A percentile compares a stretch with the other conserved stretches of the same genome.
These are phyloP conservation scores for Poecilia gillii DNA, from an alignment of 2,797 vertebrate genomes.

Conservation along the genomic window DNA sequence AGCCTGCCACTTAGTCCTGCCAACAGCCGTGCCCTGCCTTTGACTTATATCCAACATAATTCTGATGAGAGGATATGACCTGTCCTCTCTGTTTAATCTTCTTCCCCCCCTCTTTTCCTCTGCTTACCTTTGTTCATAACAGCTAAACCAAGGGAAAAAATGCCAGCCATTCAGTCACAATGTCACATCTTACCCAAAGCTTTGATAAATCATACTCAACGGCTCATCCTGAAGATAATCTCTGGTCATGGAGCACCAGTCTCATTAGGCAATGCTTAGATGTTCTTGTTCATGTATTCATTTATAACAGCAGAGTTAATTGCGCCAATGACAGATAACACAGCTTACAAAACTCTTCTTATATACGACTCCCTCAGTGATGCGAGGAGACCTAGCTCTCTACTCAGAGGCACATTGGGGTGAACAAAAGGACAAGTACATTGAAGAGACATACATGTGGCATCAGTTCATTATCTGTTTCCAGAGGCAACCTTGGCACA, in stretches of 20 bases:
- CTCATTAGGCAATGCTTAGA: conserved; percentile 2
- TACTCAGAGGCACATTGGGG: conserved; percentile 15
- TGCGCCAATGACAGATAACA: conserved; percentile 30
- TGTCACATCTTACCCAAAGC: not conserved
- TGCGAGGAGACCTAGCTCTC: conserved; percentile 27
- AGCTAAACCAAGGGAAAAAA: not conserved
- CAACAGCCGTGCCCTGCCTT: conserved; percentile 24
- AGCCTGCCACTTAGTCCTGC: conserved; percentile 18
- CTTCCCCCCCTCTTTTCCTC: not conserved
- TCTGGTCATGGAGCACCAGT: not conserved
- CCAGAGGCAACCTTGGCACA: conserved; percentile 9
- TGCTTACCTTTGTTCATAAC: not conserved
- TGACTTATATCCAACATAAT: conserved; percentile 39
- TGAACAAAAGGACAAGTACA: conserved; percentile 33
- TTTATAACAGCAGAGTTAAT: conserved; percentile 39
- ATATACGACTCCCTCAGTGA: conserved; percentile 30
- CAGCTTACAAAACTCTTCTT: conserved; percentile 21
- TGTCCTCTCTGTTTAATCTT: conserved; percentile 23
- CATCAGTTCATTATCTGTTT: conserved; percentile 7
- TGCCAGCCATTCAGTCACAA: not conserved
- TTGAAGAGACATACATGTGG: conserved; percentile 6
- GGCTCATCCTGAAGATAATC: not conserved
- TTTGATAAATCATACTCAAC: not conserved
- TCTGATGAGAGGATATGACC: conserved; percentile 38
- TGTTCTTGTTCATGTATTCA: conserved; percentile 5